These are phyloP conservation scores for Diachasma alloeum DNA, from an alignment of 1,140 invertebrate genomes.

Conservation along the genomic window DNA sequence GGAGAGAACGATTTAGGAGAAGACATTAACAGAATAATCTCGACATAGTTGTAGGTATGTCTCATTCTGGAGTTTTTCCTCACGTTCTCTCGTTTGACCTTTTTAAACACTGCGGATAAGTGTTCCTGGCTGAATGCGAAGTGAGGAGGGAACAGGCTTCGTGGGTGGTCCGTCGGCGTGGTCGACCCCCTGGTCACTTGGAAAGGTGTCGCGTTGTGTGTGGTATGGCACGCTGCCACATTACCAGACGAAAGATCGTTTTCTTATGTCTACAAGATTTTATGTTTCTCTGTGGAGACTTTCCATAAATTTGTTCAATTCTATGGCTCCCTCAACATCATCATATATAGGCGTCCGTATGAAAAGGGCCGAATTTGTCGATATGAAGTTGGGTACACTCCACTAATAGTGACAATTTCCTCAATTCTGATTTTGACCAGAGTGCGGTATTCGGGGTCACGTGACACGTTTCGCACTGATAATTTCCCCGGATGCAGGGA, in stretches of 20 bases:
- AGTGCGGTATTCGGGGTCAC: no score
- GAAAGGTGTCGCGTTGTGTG: slow-evolving; percentile 60
- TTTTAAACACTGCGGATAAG: background rate
- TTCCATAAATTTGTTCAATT: background rate
- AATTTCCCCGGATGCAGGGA: no score
- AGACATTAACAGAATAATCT: no score
- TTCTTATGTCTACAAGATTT: background rate
- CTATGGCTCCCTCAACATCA: background rate
- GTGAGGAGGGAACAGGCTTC: slow-evolving; percentile 38
- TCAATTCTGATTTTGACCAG: no score
- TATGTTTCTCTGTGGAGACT: background rate
- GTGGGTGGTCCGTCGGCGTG: slow-evolving; percentile 50
- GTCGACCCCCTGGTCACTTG: slow-evolving; percentile 22
- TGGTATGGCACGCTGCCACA: slow-evolving; percentile 49
- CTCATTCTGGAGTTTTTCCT: no score
- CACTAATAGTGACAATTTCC: no score
- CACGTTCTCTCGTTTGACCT: no score
- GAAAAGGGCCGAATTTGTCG: no score
- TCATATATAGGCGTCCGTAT: background rate
- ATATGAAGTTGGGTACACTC: no score
- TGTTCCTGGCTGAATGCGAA: background rate
- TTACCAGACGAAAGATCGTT: background rate
- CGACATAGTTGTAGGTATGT: no score
- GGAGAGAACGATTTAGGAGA: no score
- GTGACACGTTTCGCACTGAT: no score